phyloP scores from a whole-genome alignment of 1,140 invertebrate species.

The Trypoxylus dichotomus region DNA sequence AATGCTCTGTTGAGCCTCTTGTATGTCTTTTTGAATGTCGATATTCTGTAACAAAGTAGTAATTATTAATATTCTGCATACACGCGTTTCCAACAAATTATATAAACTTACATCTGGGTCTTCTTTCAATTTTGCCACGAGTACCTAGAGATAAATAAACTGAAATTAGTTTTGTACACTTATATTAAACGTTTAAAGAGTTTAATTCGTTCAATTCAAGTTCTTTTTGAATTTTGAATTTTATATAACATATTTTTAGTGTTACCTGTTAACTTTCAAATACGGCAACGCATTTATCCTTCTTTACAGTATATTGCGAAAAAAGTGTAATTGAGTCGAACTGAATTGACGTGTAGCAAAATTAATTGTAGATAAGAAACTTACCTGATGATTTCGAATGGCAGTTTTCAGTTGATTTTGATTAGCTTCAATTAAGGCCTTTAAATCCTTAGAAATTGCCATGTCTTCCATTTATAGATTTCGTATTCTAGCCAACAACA shows the following conservation, averaged over 20 bases:
- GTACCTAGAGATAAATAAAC: conserved; percentile 55
- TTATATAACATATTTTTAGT: conserved; percentile 18
- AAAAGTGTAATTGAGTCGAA: background rate
- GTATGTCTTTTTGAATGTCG: conserved; percentile 56
- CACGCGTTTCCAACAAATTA: conserved; percentile 18
- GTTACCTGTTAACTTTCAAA: background rate
- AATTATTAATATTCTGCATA: background rate
- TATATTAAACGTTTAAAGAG: background rate
- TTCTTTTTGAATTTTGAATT: conserved; percentile 23
- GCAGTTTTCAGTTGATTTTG: conserved; percentile 68
- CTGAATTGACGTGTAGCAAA: conserved; percentile 37
- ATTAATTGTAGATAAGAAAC: conserved; percentile 42
- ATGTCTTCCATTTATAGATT: conserved; percentile 52
- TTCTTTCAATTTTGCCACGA: conserved; percentile 60
- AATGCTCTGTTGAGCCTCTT: conserved; percentile 59
- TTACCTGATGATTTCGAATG: conserved; percentile 69
- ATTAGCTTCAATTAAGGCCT: conserved; percentile 63
- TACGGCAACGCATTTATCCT: background rate
- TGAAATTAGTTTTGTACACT: background rate
- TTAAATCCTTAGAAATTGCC: conserved; percentile 67
- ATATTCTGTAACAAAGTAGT: conserved; percentile 39
- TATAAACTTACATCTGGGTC: conserved; percentile 61
- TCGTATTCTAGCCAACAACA: background rate
- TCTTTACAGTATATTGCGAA: background rate
- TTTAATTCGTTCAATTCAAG: background rate